Conservation (phyloP, 2,888 invertebrate species). For the Sarcophaga subvicina region DNA sequence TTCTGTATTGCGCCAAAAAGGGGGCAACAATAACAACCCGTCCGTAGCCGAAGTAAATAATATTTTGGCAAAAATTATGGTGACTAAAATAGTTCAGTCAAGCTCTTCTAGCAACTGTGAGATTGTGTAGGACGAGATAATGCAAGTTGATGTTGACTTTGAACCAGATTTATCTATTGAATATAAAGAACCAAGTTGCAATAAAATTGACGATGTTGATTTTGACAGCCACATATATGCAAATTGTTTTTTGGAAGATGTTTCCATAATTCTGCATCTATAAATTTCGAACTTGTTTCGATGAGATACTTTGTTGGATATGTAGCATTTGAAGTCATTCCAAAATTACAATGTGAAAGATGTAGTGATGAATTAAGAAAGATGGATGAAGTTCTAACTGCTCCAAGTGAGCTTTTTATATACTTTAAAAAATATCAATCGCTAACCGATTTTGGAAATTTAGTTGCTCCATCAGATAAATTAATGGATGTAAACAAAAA, state of each 20-base stretch:
- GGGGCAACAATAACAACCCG: slow-evolving; percentile 9
- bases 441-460: neutral
- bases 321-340: neutral
- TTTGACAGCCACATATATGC: slow-evolving; percentile 6
- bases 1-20: slow-evolving; percentile 9
- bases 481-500: slow-evolving; percentile 10
- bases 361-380: neutral
- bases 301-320: slow-evolving; percentile 12
- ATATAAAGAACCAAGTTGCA: neutral
- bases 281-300: slow-evolving; percentile 6
- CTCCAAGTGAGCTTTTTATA: neutral
- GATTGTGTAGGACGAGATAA: no score
- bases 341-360: slow-evolving; percentile 4
- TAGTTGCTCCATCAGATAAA: neutral
- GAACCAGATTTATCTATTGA: no score
- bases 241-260: slow-evolving; percentile 5
- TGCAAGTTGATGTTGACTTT: no score
- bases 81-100: no score
- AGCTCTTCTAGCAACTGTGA: no score
- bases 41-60: neutral
- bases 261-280: neutral
- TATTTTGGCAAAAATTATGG: no score
- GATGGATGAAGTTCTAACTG: neutral
- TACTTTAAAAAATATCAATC: neutral
- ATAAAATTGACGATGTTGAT: neutral